These are phyloP conservation scores for Nicator chloris DNA, from an alignment of 2,113 vertebrate species.

Conservation along the genomic window DNA sequence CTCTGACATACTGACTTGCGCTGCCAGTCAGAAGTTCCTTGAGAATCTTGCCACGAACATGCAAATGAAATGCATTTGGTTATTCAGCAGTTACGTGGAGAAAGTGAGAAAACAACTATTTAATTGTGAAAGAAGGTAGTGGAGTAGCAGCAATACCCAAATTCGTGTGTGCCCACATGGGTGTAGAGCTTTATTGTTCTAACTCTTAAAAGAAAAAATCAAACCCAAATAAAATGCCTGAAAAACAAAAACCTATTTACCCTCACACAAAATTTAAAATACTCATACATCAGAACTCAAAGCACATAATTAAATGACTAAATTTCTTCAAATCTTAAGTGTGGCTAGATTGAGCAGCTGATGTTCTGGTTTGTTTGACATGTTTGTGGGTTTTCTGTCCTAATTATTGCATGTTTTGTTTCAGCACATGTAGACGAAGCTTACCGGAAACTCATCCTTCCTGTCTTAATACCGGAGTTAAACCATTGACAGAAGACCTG, in stretches of 20 bases:
- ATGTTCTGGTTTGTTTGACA: background rate
- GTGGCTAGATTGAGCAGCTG: background rate
- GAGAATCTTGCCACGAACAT: background rate
- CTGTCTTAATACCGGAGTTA: constrained; percentile 62
- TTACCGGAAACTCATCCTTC: constrained; percentile 69
- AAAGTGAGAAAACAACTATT: background rate
- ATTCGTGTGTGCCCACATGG: background rate
- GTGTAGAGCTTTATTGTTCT: background rate
- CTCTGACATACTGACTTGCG: background rate
- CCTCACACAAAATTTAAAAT: background rate
- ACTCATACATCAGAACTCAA: background rate
- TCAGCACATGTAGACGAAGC: constrained; percentile 68
- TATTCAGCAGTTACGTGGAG: background rate
- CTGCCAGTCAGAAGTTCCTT: background rate
- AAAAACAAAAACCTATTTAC: background rate
- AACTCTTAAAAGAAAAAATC: background rate
- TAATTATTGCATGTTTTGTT: constrained; percentile 25
- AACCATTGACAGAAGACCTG: constrained; percentile 51
- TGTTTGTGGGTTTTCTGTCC: background rate
- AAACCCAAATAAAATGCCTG: background rate
- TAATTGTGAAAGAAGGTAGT: background rate
- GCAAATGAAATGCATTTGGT: background rate
- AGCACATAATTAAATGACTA: background rate
- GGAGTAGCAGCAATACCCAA: background rate
- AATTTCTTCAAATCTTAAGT: background rate